Evolutionary conservation across 2,797 vertebrate species (phyloP).

Genomic region (Silurus aristotelis): DNA sequence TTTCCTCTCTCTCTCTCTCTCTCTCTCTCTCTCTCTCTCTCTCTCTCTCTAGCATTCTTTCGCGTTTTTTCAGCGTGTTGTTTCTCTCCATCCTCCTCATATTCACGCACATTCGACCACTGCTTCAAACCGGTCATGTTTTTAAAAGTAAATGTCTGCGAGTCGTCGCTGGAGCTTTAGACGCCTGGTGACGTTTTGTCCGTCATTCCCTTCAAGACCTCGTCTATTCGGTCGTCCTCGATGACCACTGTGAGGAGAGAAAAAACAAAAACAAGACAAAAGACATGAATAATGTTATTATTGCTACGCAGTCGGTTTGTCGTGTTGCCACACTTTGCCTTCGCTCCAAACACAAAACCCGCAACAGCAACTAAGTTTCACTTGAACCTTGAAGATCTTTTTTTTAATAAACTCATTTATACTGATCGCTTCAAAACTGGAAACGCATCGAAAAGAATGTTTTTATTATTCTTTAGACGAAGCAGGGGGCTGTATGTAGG

Average conservation of each 20-base stretch:
- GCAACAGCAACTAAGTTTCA: not conserved
- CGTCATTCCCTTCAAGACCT: slow-evolving; percentile 96
- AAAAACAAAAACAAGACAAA: not conserved
- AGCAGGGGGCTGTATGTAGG: not conserved
- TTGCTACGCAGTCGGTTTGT: not conserved
- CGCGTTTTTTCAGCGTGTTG: slow-evolving; percentile 64
- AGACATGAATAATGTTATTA: not conserved
- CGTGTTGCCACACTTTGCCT: not conserved
- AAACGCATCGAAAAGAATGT: too few relatives aligned
- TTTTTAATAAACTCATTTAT: not conserved
- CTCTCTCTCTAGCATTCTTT: slow-evolving; percentile 60
- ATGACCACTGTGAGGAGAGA: slow-evolving; percentile 86
- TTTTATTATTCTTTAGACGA: not conserved
- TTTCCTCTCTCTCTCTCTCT: slow-evolving; percentile 31
- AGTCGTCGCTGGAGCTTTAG: slow-evolving; percentile 76
- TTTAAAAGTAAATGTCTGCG: slow-evolving; percentile 83
- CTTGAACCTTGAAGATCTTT: too few relatives aligned
- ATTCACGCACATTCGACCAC: slow-evolving; percentile 89
- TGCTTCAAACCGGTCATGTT: slow-evolving; percentile 84
- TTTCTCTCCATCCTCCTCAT: slow-evolving; percentile 76
- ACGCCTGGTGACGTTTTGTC: slow-evolving; percentile 97
- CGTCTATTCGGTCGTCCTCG: slow-evolving; percentile 99
- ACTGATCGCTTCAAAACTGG: not conserved
- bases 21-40: slow-evolving; percentile 14
- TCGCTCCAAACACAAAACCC: not conserved